Base-by-base conservation (phyloP, 1,140 invertebrate genomes). In the Apocrypta bakeri region DNA sequence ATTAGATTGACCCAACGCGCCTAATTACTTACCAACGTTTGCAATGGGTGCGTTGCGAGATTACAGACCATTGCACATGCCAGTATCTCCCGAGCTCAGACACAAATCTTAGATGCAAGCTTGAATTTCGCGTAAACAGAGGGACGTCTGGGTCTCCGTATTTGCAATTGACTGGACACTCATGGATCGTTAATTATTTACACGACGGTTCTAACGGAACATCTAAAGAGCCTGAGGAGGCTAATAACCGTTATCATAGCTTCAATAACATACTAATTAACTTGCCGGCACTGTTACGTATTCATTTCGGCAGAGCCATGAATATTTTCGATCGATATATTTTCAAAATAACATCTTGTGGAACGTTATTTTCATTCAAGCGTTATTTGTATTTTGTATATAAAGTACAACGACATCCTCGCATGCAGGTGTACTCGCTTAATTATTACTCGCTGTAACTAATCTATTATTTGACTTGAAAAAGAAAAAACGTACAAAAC, bases 31-130 rank as follows among this genome's bases (percentile, higher is more conserved):
- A 56, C 17, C 48, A 56, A 56, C 21, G 17, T 21, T 56, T 56
- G 48, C 48, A 7, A n/a, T 4, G 17, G 17, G 14, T 21, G 17
- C 48, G 48, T 56, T 56, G n/a, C 48, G 48, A 7, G 48, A n/a
- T 56, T 56, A 21, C 48, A 21, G 48, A n/a, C 17, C 48, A 56
- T 56, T 4, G 48, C 48, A n/a, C 48, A 6, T 21, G 17, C 21
- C 2, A 3, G 12, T 21, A 2, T 37, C 33, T 37, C 33, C 9
- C 31, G 4, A 17, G 12, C 4, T 1, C 33, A n/a, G 40, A 25
- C 37, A 42, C 71, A 42, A 73, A 79, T 40, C 68, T 69, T 79
- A 29, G 64, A 42, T 37, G 25, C 78, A 31, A 37, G 68, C 24
- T 69, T 1, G 71, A 68, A 21, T 9, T 9, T 9, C 33, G 33